phyloP scores from a whole-genome alignment of 2,888 invertebrate genomes.

The Callimorpha dominula region DNA sequence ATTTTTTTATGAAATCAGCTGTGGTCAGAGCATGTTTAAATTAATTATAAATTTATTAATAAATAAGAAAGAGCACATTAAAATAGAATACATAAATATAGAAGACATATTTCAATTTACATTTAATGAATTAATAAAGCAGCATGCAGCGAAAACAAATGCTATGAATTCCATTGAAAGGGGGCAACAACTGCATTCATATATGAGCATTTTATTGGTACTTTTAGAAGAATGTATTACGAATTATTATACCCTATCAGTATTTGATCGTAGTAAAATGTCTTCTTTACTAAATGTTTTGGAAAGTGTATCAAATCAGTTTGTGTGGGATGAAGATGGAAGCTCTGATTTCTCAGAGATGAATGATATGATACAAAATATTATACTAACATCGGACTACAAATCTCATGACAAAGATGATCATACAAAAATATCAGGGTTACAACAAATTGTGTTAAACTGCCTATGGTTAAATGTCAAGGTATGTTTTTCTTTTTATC shows the following conservation, averaged over 20 bases:
- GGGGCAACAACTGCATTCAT: conserved; percentile 84
- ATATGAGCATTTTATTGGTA: conserved; percentile 70
- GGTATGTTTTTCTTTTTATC: conserved; percentile 71
- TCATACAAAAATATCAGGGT: conserved; percentile 83
- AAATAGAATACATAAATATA: conserved; percentile 58
- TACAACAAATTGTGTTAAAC: conserved; percentile 90
- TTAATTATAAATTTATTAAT: conserved; percentile 77
- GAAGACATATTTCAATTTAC: conserved; percentile 72
- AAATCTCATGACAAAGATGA: conserved; percentile 61
- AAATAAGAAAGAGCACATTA: conserved; percentile 51
- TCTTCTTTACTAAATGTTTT: conserved; percentile 62
- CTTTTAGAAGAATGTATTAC: conserved; percentile 65
- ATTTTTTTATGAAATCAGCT: conserved; percentile 88
- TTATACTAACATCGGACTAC: conserved; percentile 81
- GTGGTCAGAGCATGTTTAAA: conserved; percentile 86
- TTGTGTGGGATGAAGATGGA: conserved; percentile 70
- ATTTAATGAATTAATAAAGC: conserved; percentile 62
- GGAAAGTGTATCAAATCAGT: conserved; percentile 72
- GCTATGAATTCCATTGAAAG: conserved; percentile 81
- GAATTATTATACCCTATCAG: conserved; percentile 48
- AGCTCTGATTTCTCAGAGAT: conserved; percentile 93
- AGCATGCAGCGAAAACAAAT: conserved; percentile 70
- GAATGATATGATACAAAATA: conserved; percentile 89
- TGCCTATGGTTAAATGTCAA: conserved; percentile 93
- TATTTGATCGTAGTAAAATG: conserved; percentile 43